A percentile compares a stretch with the other conserved stretches of the same genome.
Evolutionary conservation across 2,797 vertebrate genomes (phyloP).

Genomic region (Alauda arvensis): DNA sequence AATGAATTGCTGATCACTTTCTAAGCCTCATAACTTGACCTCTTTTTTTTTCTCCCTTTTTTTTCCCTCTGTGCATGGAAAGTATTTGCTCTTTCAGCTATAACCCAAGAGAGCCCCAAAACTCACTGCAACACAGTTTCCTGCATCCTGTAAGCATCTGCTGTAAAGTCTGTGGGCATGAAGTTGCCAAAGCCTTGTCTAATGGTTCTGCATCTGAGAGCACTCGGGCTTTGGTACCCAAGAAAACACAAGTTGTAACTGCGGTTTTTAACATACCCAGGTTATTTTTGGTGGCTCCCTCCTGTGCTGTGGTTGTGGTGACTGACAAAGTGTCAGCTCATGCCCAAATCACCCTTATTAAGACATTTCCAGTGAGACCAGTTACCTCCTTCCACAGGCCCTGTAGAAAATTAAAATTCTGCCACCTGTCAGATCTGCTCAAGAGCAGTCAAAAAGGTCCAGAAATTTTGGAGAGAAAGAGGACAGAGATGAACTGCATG

Average conservation of each 20-base stretch:
- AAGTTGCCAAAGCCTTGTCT: background rate
- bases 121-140: rapidly evolving
- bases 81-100: background rate
- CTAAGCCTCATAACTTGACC: background rate
- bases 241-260: background rate
- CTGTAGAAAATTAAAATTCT: background rate
- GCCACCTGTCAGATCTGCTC: background rate
- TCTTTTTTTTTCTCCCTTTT: background rate
- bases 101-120: background rate
- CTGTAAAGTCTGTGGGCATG: background rate
- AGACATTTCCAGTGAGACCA: background rate
- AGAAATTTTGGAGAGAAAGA: background rate
- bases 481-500: background rate
- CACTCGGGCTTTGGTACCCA: background rate
- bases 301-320: background rate
- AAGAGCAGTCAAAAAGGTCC: background rate
- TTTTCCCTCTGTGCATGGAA: background rate
- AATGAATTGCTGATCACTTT: constrained; percentile 14
- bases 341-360: background rate
- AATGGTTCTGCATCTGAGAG: background rate
- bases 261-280: background rate
- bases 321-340: background rate
- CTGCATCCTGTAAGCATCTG: background rate
- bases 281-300: background rate
- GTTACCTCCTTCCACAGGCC: background rate